Base-by-base conservation (phyloP, 2,797 vertebrate species). In the Melanotaenia parkinsoni region DNA sequence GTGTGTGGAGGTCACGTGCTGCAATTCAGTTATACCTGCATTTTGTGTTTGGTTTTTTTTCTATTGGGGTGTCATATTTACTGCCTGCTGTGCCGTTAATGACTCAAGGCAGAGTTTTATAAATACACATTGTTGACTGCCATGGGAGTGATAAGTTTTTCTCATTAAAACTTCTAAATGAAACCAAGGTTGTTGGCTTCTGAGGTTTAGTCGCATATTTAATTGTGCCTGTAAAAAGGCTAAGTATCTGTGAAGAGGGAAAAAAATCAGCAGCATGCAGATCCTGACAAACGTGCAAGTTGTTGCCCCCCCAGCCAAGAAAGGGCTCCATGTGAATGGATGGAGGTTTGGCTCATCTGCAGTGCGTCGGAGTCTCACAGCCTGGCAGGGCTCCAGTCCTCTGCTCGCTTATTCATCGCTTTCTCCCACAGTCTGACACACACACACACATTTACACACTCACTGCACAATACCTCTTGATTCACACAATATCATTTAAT, bases 261-360 rank as follows among this genome's bases (percentile, higher is more conserved):
- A 76, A 72, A 59, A n/a, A 32, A 32, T 32, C 7, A 54, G 68
- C 67, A 33, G 22, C 32, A 3, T 24, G 37, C 63, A 33, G 26
- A 66, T 50, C 5, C 53, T 67, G 35, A 80, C 59, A 66, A 40
- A 74, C 60, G 47, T 38, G 79, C 74, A 53, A 81, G 75, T 83
- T 51, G 65, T 70, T 73, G 66, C 30, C 70, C 57, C 45, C 70
- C 57, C 47, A 45, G 30, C 67, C 74, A 67, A 30, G 28, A 28
- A 82, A 76, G 74, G 51, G 65, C 77, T 77, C 58, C 81, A 74
- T 83, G 85, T 86, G 88, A 90, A 88, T 77, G 84, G 82, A 86
- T 73, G 73, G 83, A 87, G 78, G 88, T 76, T 86, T 82, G 82
- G 79, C 89, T 92, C 85, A 89, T 92, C 92, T 94, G 91, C 92